Evolutionary conservation across 2,113 vertebrate species (phyloP).

Genomic region (Orientallactaga bullata): DNA sequence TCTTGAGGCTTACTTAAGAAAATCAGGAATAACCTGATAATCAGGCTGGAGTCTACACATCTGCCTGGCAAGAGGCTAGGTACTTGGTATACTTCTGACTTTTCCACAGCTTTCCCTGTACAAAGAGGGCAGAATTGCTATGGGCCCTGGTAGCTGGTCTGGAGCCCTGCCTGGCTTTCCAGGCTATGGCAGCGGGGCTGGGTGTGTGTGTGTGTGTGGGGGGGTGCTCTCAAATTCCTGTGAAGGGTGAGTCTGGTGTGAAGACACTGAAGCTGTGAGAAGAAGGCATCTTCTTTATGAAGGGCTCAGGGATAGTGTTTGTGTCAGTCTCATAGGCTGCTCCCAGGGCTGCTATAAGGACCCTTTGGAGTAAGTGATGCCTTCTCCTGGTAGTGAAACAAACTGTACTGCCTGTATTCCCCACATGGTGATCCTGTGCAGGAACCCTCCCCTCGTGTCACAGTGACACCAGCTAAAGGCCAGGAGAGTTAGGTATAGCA

Average conservation of each 20-base stretch:
- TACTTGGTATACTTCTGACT: neutral
- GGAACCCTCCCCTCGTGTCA: neutral
- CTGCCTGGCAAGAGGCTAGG: neutral
- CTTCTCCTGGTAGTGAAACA: neutral
- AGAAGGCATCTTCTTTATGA: neutral
- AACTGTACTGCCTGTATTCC: fast-evolving
- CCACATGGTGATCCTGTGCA: neutral
- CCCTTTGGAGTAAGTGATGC: neutral
- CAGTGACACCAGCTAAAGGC: neutral
- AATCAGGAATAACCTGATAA: neutral
- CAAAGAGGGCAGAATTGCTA: neutral
- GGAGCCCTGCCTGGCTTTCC: neutral
- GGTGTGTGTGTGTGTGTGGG: no score
- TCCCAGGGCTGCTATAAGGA: neutral
- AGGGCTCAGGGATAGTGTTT: neutral
- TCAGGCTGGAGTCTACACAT: neutral
- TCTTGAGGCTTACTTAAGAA: neutral
- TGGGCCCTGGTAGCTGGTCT: neutral
- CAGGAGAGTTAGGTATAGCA: neutral
- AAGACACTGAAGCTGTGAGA: neutral
- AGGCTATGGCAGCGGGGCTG: no score
- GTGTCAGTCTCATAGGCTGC: neutral
- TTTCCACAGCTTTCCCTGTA: neutral
- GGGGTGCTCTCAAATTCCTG: neutral
- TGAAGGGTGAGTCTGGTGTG: neutral